These are phyloP conservation scores for Aldrovandia affinis DNA, from an alignment of 2,797 vertebrate genomes.

Conservation along the genomic window DNA sequence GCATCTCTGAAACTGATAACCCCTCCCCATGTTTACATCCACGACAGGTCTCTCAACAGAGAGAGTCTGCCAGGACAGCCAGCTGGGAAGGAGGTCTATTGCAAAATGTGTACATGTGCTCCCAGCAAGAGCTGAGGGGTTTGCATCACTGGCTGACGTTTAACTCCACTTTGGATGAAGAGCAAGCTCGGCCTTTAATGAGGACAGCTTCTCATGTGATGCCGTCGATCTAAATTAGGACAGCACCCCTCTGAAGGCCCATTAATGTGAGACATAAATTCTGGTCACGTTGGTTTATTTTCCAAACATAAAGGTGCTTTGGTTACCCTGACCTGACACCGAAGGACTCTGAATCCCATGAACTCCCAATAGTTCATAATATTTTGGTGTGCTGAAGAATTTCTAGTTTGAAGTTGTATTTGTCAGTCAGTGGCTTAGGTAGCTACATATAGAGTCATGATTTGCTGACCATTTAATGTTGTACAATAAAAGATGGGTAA, in stretches of 20 bases:
- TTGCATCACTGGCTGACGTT: constrained; percentile 31
- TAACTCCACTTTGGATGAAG: constrained; percentile 19
- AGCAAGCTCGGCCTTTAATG: constrained; percentile 30
- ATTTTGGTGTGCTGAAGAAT: neutral
- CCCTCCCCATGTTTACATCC: neutral
- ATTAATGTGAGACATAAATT: constrained; percentile 39
- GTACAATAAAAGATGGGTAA: neutral
- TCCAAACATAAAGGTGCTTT: constrained; percentile 42
- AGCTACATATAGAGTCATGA: neutral
- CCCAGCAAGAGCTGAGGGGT: constrained; percentile 6
- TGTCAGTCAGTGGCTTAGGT: neutral
- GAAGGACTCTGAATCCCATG: neutral
- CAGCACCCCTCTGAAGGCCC: constrained; percentile 38
- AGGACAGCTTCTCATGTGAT: constrained; percentile 46
- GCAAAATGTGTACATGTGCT: neutral
- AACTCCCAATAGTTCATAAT: neutral
- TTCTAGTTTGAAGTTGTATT: neutral
- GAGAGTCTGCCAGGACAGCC: neutral
- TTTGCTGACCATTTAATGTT: neutral
- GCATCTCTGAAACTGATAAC: neutral
- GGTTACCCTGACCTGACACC: constrained; percentile 26
- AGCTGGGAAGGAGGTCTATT: neutral
- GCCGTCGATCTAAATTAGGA: constrained; percentile 52
- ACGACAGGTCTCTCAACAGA: neutral
- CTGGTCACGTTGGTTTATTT: constrained; percentile 43